These are phyloP conservation scores for Liparis tanakae DNA, from an alignment of 2,797 vertebrate genomes.

Conservation along the genomic window DNA sequence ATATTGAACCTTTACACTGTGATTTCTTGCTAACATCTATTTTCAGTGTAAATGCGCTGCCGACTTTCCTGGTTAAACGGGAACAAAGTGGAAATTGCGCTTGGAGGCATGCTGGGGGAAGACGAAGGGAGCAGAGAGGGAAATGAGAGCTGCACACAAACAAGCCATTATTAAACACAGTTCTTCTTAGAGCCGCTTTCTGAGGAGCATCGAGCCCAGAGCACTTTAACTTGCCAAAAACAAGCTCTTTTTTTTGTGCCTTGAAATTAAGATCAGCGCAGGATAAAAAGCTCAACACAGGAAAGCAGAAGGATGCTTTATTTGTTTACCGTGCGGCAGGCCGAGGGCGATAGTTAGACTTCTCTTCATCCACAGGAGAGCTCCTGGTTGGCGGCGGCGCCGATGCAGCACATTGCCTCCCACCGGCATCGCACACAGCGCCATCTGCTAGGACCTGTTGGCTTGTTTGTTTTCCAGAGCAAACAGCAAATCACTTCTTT, in stretches of 20 bases:
- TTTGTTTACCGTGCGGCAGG: conserved; percentile 83
- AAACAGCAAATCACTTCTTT: conserved; percentile 99
- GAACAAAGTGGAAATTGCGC: conserved; percentile 67
- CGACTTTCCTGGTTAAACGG: conserved; percentile 68
- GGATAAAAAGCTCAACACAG: conserved; percentile 79
- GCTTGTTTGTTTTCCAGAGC: conserved; percentile 98
- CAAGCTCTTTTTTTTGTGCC: conserved; percentile 64
- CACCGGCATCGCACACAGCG: conserved; percentile 86
- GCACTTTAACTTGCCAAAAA: conserved; percentile 78
- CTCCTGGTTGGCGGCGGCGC: conserved; percentile 71
- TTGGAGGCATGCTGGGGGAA: conserved; percentile 71
- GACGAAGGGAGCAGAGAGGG: conserved; percentile 54
- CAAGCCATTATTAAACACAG: conserved; percentile 76
- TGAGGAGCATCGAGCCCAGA: conserved; percentile 73
- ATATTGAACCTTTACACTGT: conserved; percentile 20
- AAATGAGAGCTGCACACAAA: conserved; percentile 71
- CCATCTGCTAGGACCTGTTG: conserved; percentile 99
- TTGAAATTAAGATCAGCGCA: conserved; percentile 77
- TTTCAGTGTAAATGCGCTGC: conserved; percentile 75
- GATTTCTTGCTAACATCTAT: conserved; percentile 66
- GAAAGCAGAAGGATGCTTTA: conserved; percentile 80
- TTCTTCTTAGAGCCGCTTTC: conserved; percentile 75
- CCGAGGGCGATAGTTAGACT: conserved; percentile 80
- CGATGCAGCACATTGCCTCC: conserved; percentile 80
- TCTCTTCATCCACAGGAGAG: conserved; percentile 80